Base-by-base conservation (phyloP, 2,797 vertebrate species). In the Spea hammondii region DNA sequence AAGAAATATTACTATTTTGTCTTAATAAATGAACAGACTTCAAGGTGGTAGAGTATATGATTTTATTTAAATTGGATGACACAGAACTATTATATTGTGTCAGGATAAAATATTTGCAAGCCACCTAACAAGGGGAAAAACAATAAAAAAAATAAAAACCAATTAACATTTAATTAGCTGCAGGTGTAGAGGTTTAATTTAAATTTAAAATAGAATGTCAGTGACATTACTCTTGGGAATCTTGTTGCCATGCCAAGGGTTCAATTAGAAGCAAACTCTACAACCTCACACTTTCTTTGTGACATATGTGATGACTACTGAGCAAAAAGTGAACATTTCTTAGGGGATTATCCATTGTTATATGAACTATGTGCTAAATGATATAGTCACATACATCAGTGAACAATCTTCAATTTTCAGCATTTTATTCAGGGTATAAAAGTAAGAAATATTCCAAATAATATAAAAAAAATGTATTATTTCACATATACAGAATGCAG, bases 141-240 rank as follows among this genome's bases (percentile, higher is more conserved):
- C 2, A 46, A 45, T 65, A 65, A 65, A 65, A 46, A 65, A 49
- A 67, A 48, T n/a, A 6, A 46, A 47, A 66, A 76, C 54, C 65
- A 57, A 48, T 57, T 55, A 67, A 66, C 14, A 75, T 51, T 67
- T 67, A 76, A 67, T 76, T 76, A 54, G 62, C 44, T 76, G 65
- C 74, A 67, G 74, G 74, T 76, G 74, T 57, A 76, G 65, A 46
- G 53, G 51, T 66, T n/a, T 54, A 1, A 10, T 45, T 50, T 67
- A 48, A 76, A 76, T 67, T 55, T 76, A 67, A 32, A 67, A 32
- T 54, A 67, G 50, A 67, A 67, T 67, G 53, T 17, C 45, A 70
- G n/a, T 70, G 46, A 73, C 11, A 73, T 62, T 64, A 7, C 57
- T 64, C 57, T 13, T 62, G 72, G 59, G 72, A 11, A 17, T 64